Evolutionary conservation across 2,797 vertebrate species (phyloP).

Genomic region (Hydrolagus colliei): DNA sequence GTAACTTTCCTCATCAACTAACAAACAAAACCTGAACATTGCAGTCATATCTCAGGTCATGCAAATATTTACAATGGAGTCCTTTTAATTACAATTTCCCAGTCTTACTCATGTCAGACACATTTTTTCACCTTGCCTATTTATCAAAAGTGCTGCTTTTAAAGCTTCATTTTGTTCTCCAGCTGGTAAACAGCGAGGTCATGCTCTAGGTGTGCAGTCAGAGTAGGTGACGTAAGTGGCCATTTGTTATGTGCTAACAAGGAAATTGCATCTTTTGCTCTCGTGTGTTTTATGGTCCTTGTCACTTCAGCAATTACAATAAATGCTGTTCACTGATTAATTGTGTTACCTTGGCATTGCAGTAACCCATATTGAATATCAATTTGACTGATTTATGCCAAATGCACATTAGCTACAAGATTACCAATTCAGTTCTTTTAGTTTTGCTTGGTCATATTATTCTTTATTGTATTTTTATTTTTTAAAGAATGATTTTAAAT

Average conservation of each 20-base stretch:
- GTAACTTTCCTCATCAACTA: not conserved
- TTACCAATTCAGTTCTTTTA: not conserved
- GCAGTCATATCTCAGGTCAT: slow-evolving; percentile 8
- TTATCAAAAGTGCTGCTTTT: slow-evolving; percentile 26
- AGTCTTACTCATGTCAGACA: slow-evolving; percentile 17
- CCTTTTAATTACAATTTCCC: slow-evolving; percentile 25
- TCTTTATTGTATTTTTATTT: too few relatives aligned
- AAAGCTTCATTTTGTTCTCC: slow-evolving; percentile 21
- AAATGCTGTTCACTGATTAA: slow-evolving; percentile 27
- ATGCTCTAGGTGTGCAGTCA: slow-evolving; percentile 1
- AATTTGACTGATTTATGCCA: slow-evolving; percentile 11
- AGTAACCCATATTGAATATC: slow-evolving; percentile 21
- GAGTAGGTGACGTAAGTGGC: slow-evolving; percentile 10
- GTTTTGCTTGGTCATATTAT: too few relatives aligned
- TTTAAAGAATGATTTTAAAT: too few relatives aligned
- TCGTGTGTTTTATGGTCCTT: slow-evolving; percentile 23
- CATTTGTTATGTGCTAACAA: slow-evolving; percentile 28
- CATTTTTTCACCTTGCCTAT: slow-evolving; percentile 17
- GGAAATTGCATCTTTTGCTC: slow-evolving; percentile 8
- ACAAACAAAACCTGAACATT: not conserved
- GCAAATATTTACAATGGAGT: slow-evolving; percentile 15
- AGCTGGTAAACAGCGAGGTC: slow-evolving; percentile 16
- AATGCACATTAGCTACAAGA: not conserved
- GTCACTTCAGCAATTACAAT: slow-evolving; percentile 28
- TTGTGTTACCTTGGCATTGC: not conserved